Percentiles rank a stretch among this genome's conserved stretches.
Conservation (phyloP, 2,797 vertebrate species). For the Phrynocephalus vlangalii region DNA sequence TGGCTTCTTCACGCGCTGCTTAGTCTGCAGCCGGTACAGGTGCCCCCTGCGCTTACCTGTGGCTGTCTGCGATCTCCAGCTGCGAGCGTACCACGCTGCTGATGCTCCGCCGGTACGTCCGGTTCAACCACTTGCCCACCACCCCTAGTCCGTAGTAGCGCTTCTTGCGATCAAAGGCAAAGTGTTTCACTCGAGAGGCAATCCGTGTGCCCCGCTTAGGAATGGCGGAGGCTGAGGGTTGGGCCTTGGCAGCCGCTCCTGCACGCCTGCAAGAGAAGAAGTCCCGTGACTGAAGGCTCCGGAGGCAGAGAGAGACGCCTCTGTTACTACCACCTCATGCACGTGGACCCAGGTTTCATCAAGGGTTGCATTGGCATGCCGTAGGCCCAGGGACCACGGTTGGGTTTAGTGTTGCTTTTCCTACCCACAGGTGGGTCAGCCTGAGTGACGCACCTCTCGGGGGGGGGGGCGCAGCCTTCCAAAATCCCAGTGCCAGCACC, state of each 20-base stretch:
- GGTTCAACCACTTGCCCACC: slow-evolving; percentile 94
- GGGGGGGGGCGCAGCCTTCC: too few species aligned
- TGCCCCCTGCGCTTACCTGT: slow-evolving; percentile 82
- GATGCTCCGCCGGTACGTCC: slow-evolving; percentile 90
- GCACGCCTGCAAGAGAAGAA: neutral
- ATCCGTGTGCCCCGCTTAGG: slow-evolving; percentile 86
- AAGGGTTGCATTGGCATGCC: neutral
- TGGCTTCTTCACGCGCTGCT: too few species aligned
- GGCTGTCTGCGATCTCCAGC: slow-evolving; percentile 91
- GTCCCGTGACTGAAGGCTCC: neutral
- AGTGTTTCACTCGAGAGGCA: slow-evolving; percentile 91
- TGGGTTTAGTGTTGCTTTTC: too few species aligned
- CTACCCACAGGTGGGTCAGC: too few species aligned
- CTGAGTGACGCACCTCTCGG: too few species aligned
- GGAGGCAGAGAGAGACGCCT: neutral
- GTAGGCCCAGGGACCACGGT: neutral
- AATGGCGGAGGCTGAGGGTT: fast-evolving
- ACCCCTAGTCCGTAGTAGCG: slow-evolving; percentile 94
- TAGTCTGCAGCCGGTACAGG: too few species aligned
- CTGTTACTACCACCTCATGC: neutral
- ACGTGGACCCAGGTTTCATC: neutral
- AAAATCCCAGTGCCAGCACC: neutral
- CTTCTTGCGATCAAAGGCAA: slow-evolving; percentile 91
- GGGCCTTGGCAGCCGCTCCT: neutral
- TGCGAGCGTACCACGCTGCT: slow-evolving; percentile 93